Conservation (phyloP, 2,888 invertebrate genomes). For the Troglohyphantes excavatus region DNA sequence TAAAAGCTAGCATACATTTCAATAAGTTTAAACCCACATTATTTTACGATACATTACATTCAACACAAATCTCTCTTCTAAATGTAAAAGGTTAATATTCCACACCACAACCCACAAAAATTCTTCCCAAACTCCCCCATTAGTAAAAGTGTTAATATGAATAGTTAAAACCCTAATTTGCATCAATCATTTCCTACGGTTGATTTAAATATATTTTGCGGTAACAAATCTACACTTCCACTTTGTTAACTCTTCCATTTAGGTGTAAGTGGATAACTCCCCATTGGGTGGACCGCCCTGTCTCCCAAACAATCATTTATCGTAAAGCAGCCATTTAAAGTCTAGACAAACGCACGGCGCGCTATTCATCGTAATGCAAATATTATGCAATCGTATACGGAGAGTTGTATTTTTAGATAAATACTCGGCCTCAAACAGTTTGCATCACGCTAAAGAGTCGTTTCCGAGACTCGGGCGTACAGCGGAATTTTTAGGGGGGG, state of each 20-base stretch:
- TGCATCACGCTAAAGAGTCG: slow-evolving; percentile 34
- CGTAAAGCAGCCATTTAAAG: slow-evolving; percentile 32
- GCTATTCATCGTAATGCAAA: slow-evolving; percentile 27
- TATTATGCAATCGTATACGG: slow-evolving; percentile 43
- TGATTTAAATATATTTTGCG: not conserved
- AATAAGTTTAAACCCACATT: too few species aligned
- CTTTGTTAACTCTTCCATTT: not conserved
- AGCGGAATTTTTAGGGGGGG: not conserved
- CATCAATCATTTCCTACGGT: not conserved
- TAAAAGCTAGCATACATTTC: too few species aligned
- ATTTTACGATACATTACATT: too few species aligned
- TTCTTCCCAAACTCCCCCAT: too few species aligned
- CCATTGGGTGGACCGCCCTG: not conserved
- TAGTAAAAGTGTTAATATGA: too few species aligned
- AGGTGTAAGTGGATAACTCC: slow-evolving; percentile 7
- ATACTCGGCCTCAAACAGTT: slow-evolving; percentile 17
- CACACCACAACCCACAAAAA: too few species aligned
- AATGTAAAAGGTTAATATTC: too few species aligned
- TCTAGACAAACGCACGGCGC: slow-evolving; percentile 4
- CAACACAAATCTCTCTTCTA: too few species aligned
- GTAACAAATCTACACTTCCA: not conserved
- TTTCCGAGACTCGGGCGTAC: not conserved
- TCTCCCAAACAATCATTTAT: slow-evolving; percentile 9
- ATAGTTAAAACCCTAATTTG: too few species aligned
- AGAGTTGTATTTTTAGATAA: slow-evolving; percentile 47